Evolutionary conservation across 2,888 invertebrate genomes (phyloP), one percentile per base, ranked within the genome.

Genomic region (Chloromyia formosa): DNA sequence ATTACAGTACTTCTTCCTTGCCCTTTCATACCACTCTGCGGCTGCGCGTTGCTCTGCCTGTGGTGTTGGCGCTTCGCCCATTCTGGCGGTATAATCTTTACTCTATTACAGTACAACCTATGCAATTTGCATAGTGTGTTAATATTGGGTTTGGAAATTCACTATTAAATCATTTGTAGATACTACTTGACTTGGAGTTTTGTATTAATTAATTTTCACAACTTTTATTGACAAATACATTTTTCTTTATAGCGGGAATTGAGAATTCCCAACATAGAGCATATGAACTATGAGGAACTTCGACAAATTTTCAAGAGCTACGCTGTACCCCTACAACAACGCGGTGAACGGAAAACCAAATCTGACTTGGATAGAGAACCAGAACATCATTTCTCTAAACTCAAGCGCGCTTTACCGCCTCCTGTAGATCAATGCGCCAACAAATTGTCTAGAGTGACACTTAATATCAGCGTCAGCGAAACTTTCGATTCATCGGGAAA

Each of bases 271-370:
- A 78, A 79, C 53, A 77, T 82, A 22, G 79, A 80, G 18, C 42
- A 74, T n/a, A 73, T 81, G 73, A 56, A 78, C 3, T 74, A 78
- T 14, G 77, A 77, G 0, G 81, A 82, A 54, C 75, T 82, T 0
- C 42, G 80, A 3, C 78, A 78, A 62, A 78, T 83, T 58, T 82
- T 80, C 74, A 80, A 79, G 71, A 79, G 79, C 9, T 82, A 81
- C 77, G 80, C 79, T 5, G 73, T 81, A n/a, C 82, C 82, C 1
- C 69, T 81, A 16, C 78, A 78, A 5, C 75, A 68, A 49, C 76
- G 81, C 53, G 75, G 75, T 54, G 53, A 20, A 35, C 27, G n/a
- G 16, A 74, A 61, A 53, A 10, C 3, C 5, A 58, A 58, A 60
- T 5, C 14, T 3, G 62, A 56, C 45, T 0, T 64, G 49, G 16